phyloP scores from a whole-genome alignment of 2,888 invertebrate species.

The Lepidochitona cinerea region DNA sequence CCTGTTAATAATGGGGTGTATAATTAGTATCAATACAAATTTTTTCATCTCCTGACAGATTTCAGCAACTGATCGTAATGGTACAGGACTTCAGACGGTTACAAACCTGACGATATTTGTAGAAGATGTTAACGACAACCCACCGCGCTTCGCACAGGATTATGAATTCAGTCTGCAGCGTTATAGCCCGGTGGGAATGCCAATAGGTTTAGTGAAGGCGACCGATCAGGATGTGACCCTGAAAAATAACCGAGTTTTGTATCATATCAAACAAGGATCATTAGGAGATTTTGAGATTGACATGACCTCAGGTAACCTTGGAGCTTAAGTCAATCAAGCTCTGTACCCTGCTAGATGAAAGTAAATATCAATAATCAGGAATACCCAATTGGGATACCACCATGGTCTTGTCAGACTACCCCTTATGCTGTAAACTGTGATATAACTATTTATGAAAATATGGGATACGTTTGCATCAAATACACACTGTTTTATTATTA shows the following conservation, averaged over 20 bases:
- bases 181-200: background rate
- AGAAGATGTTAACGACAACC: conserved; percentile 30
- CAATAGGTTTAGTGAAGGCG: conserved; percentile 14
- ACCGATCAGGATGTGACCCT: conserved; percentile 15
- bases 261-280: conserved; percentile 13
- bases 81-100: conserved; percentile 20
- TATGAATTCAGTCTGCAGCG: conserved; percentile 1
- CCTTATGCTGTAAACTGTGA: too few relatives aligned
- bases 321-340: too few relatives aligned
- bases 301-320: conserved; percentile 16
- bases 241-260: conserved; percentile 21
- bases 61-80: conserved; percentile 29
- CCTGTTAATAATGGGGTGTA: too few relatives aligned
- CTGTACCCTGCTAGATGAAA: too few relatives aligned
- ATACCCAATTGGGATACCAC: too few relatives aligned
- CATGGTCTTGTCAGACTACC: too few relatives aligned
- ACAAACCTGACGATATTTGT: conserved; percentile 24
- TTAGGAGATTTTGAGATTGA: conserved; percentile 21
- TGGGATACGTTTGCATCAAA: too few relatives aligned
- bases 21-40: too few relatives aligned
- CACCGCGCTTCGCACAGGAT: conserved; percentile 19
- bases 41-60: conserved; percentile 16
- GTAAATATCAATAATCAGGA: too few relatives aligned
- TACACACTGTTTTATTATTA: too few relatives aligned
- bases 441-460: too few relatives aligned